phyloP scores from a whole-genome alignment of 2,113 vertebrate genomes.

The Mellivora capensis region DNA sequence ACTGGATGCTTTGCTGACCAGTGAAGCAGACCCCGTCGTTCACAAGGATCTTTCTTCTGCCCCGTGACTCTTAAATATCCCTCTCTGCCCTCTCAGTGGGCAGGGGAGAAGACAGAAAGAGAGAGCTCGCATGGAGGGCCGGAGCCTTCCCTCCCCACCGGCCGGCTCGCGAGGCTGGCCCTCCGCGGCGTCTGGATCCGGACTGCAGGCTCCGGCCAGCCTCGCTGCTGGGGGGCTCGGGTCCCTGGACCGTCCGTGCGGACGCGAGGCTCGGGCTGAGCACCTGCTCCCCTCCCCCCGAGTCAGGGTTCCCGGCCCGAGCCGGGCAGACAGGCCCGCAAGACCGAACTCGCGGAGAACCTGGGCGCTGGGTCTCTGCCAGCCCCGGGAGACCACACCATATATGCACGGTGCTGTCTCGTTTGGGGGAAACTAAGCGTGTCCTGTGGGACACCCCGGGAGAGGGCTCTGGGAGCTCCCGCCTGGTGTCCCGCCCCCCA shows the following conservation, averaged over 20 bases:
- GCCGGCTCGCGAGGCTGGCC: background rate
- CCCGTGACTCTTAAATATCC: background rate
- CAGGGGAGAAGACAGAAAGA: accelerated
- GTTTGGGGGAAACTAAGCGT: background rate
- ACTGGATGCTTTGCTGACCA: background rate
- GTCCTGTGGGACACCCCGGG: background rate
- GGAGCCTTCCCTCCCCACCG: background rate
- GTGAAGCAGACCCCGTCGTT: background rate
- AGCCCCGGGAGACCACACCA: background rate
- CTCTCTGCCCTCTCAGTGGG: background rate
- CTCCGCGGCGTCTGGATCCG: accelerated
- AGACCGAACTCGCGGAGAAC: background rate
- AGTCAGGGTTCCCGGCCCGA: accelerated
- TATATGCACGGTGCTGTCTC: accelerated
- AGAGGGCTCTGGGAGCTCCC: background rate
- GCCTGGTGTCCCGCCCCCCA: background rate
- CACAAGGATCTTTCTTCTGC: background rate
- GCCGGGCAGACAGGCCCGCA: accelerated
- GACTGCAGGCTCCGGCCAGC: background rate
- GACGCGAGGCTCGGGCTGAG: accelerated
- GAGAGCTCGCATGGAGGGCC: accelerated
- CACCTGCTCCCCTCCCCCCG: background rate
- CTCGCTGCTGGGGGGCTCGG: accelerated
- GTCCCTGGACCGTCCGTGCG: accelerated
- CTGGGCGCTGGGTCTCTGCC: background rate